Percentiles rank a stretch among this genome's conserved stretches.
phyloP scores from a whole-genome alignment of 2,797 vertebrate species.

The Alauda arvensis region DNA sequence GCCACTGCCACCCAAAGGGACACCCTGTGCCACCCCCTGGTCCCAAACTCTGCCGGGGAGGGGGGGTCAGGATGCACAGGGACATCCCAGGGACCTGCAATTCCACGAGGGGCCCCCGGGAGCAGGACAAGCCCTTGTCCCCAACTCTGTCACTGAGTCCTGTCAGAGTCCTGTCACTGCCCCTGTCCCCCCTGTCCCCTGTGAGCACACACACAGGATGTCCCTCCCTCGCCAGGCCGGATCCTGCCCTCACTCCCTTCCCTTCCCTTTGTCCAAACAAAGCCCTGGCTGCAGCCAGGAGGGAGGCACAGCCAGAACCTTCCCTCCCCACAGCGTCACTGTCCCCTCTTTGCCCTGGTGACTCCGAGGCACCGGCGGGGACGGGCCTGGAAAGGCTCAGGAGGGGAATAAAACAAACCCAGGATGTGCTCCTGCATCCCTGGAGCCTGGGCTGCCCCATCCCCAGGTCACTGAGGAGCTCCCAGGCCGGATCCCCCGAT shows the following conservation, averaged over 20 bases:
- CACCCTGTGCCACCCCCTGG: rapidly evolving
- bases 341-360: rapidly evolving
- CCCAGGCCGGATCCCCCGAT: rapidly evolving
- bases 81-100: background rate
- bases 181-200: background rate
- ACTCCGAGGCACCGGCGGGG: rapidly evolving
- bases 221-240: background rate
- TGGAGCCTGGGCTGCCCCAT: rapidly evolving
- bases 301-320: background rate
- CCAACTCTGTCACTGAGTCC: background rate
- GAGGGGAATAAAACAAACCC: background rate
- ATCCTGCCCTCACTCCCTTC: background rate
- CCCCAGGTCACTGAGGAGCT: background rate
- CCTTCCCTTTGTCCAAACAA: background rate
- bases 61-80: rapidly evolving
- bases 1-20: background rate
- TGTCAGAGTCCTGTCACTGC: background rate
- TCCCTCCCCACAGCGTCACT: rapidly evolving
- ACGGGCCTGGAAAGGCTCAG: background rate
- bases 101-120: background rate
- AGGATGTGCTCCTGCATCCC: background rate
- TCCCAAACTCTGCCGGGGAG: background rate
- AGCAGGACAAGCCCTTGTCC: background rate
- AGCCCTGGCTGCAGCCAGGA: background rate
- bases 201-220: background rate